Evolutionary conservation across 1,140 invertebrate genomes (phyloP), one percentile per base, ranked within the genome.

Genomic region (Planococcus citri): DNA sequence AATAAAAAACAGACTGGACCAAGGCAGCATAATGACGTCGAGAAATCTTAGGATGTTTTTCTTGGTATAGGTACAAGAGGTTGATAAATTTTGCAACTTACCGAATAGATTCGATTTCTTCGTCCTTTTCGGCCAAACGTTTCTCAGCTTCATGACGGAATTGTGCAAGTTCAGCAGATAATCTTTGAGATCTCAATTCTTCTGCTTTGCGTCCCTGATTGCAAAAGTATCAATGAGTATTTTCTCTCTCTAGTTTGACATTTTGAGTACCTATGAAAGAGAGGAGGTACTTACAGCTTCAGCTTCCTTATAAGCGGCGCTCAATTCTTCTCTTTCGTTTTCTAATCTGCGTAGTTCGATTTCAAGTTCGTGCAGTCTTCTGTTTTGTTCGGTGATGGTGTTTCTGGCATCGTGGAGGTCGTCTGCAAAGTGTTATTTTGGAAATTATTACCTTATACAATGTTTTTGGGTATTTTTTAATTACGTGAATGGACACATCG

Each of bases 251-350:
- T n/a, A n/a, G n/a, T n/a, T n/a, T n/a, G n/a, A n/a, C n/a, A n/a
- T n/a, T n/a, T n/a, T n/a, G n/a, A n/a, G n/a, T n/a, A n/a, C n/a
- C n/a, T n/a, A n/a, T n/a, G n/a, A n/a, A n/a, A n/a, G n/a, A n/a
- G n/a, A n/a, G n/a, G n/a, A n/a, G n/a, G n/a, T n/a, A n/a, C 86
- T 88, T 84, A 93, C 90, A 80, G 93, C 91, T 82, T 97, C 94
- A 75, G 94, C 92, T 85, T 96, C 95, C 79, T 94, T 94, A 85
- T 95, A 95, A 73, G 94, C 94, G 74, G 92, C 92, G 74, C 91
- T 91, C 74, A 97, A 87, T 83, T 97, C 94, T 78, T 96, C 94
- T 75, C 94, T 88, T 81, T 97, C 95, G 79, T 95, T 96, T 83
- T 97, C 95, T 80, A 97, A 83, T 77, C 95, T 90, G 80, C 94